Percentiles rank a stretch among this genome's conserved stretches.
Conservation (phyloP, 2,888 invertebrate genomes). For the Priocnemis perturbator region DNA sequence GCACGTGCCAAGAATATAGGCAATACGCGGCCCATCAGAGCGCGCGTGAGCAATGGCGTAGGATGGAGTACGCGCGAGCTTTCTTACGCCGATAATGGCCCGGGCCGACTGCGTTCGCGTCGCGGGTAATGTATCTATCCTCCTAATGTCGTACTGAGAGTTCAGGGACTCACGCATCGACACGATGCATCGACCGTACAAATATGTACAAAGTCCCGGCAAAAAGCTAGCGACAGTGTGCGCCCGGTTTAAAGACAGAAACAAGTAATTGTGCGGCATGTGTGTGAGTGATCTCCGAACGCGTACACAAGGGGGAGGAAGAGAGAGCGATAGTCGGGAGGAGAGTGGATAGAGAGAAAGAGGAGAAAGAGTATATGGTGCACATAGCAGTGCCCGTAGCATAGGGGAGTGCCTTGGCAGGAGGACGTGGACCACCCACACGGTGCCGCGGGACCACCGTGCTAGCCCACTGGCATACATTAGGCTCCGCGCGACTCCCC, state of each 20-base stretch:
- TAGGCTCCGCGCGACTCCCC: constrained; percentile 70
- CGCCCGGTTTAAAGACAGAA: no score
- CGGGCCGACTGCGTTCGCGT: no score
- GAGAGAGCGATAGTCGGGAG: constrained; percentile 7
- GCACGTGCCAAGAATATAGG: constrained; percentile 11
- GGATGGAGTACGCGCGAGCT: not conserved
- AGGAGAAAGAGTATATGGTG: constrained; percentile 63
- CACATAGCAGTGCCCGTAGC: constrained; percentile 64
- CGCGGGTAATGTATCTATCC: no score
- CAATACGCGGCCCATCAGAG: constrained; percentile 9
- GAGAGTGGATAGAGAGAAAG: constrained; percentile 25
- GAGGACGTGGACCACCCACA: constrained; percentile 75
- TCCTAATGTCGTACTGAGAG: no score
- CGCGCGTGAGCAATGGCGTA: constrained; percentile 14
- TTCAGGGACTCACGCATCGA: no score
- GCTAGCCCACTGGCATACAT: constrained; percentile 75
- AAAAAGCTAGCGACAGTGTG: constrained; percentile 24
- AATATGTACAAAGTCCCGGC: not conserved
- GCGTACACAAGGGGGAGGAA: not conserved
- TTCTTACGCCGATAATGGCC: not conserved
- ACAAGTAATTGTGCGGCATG: no score
- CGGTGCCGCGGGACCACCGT: constrained; percentile 74
- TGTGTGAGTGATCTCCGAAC: no score
- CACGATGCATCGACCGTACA: not conserved
- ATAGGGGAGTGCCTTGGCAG: constrained; percentile 70